Conservation (phyloP, 2,888 invertebrate genomes). For the Eupsilia transversa region DNA sequence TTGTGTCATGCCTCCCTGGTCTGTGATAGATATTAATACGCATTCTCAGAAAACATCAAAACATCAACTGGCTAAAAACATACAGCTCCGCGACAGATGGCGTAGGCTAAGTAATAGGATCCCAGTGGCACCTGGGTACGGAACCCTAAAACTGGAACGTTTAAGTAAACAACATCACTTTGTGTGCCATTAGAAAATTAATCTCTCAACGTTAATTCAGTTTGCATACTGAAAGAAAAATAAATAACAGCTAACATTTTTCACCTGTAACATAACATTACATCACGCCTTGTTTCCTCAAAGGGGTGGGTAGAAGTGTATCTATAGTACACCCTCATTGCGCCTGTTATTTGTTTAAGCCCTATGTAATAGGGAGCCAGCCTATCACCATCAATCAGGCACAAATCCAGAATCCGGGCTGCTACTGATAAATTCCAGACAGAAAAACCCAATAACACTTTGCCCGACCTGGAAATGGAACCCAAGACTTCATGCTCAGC, state of each 20-base stretch:
- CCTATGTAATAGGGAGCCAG: background rate
- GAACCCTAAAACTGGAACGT: background rate
- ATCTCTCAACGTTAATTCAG: background rate
- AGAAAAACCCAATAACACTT: background rate
- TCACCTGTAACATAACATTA: background rate
- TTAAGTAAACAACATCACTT: background rate
- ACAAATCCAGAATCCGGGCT: too few relatives aligned
- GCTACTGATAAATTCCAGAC: too few relatives aligned
- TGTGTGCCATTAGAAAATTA: slow-evolving; percentile 1
- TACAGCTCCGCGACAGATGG: background rate
- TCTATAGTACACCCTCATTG: background rate
- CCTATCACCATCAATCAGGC: background rate
- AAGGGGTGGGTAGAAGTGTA: background rate
- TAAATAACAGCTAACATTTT: background rate
- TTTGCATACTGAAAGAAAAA: slow-evolving; percentile 2
- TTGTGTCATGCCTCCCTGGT: too few relatives aligned
- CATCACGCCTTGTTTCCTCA: background rate
- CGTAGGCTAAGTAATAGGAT: background rate
- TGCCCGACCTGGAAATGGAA: fast-evolving
- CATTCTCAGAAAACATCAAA: background rate
- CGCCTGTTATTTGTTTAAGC: too few relatives aligned
- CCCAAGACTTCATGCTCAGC: background rate
- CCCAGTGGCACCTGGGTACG: background rate
- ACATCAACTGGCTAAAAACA: background rate
- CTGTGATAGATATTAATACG: background rate